Conservation (phyloP, 2,888 invertebrate species). For the Tetropium fuscum region DNA sequence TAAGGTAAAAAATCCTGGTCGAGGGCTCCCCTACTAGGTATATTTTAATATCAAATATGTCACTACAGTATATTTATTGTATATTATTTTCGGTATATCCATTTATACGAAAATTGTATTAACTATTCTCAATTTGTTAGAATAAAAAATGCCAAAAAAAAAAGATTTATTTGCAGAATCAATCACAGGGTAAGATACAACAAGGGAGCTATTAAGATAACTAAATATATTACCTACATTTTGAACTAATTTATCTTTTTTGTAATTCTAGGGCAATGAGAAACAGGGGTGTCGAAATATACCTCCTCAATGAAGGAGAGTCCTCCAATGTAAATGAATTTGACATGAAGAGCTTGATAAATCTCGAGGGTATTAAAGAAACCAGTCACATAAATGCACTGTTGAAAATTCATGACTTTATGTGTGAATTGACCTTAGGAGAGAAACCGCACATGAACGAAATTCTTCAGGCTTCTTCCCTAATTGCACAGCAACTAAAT, state of each 20-base stretch:
- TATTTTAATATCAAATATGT: too few relatives aligned
- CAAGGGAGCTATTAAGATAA: too few relatives aligned
- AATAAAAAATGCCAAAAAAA: too few relatives aligned
- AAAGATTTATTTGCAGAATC: too few relatives aligned
- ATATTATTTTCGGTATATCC: too few relatives aligned
- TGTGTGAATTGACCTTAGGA: slow-evolving; percentile 66
- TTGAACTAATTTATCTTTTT: too few relatives aligned
- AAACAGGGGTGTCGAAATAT: slow-evolving; percentile 96
- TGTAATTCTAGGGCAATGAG: slow-evolving; percentile 94
- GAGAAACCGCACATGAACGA: slow-evolving; percentile 75
- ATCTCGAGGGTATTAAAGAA: slow-evolving; percentile 63
- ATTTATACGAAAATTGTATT: too few relatives aligned
- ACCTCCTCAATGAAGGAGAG: slow-evolving; percentile 65
- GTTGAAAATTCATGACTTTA: slow-evolving; percentile 66
- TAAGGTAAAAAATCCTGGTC: neutral
- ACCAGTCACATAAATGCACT: slow-evolving; percentile 57
- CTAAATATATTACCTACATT: too few relatives aligned
- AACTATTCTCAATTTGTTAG: too few relatives aligned
- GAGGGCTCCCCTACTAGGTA: neutral
- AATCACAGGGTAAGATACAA: too few relatives aligned
- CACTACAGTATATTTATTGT: too few relatives aligned
- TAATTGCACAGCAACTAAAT: slow-evolving; percentile 74
- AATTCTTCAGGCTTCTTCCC: slow-evolving; percentile 74
- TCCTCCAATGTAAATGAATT: slow-evolving; percentile 48
- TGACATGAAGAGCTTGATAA: slow-evolving; percentile 70